A percentile compares a stretch with the other conserved stretches of the same genome.
phyloP scores from a whole-genome alignment of 2,888 invertebrate species.

The Norana najaformis region DNA sequence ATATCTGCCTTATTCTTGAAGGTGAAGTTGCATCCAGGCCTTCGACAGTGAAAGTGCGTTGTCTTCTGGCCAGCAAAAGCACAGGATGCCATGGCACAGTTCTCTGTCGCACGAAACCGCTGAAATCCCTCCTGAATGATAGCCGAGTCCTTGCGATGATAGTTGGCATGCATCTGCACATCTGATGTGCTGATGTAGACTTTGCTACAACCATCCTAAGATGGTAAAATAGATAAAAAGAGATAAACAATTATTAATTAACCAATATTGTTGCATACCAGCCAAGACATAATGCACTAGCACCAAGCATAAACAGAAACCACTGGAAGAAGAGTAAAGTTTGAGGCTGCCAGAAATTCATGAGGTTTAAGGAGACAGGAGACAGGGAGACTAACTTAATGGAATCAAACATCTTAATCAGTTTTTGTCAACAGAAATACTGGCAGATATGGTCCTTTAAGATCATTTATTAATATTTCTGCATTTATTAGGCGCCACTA shows the following conservation, averaged over 20 bases:
- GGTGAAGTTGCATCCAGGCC: slow-evolving; percentile 87
- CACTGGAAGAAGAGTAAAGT: neutral
- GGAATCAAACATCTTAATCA: neutral
- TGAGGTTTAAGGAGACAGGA: neutral
- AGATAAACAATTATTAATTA: neutral
- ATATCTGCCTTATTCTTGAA: slow-evolving; percentile 99
- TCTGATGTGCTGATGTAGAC: slow-evolving; percentile 98
- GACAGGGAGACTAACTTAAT: neutral
- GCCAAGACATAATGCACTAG: neutral
- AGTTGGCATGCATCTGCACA: slow-evolving; percentile 98
- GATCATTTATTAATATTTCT: no score
- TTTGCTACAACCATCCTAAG: slow-evolving; percentile 71
- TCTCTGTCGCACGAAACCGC: slow-evolving; percentile 91
- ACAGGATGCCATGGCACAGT: slow-evolving; percentile 87
- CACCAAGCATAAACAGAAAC: neutral
- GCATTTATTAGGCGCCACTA: no score
- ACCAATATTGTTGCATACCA: neutral
- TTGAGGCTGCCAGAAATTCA: neutral
- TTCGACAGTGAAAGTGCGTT: slow-evolving; percentile 94
- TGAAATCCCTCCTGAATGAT: slow-evolving; percentile 97
- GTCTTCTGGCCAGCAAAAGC: slow-evolving; percentile 90
- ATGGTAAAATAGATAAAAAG: slow-evolving; percentile 37
- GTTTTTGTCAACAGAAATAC: neutral
- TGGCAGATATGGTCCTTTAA: neutral
- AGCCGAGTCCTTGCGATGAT: slow-evolving; percentile 94